Evolutionary conservation across 2,888 invertebrate genomes (phyloP).

Genomic region (Lycocerus yunnanus): DNA sequence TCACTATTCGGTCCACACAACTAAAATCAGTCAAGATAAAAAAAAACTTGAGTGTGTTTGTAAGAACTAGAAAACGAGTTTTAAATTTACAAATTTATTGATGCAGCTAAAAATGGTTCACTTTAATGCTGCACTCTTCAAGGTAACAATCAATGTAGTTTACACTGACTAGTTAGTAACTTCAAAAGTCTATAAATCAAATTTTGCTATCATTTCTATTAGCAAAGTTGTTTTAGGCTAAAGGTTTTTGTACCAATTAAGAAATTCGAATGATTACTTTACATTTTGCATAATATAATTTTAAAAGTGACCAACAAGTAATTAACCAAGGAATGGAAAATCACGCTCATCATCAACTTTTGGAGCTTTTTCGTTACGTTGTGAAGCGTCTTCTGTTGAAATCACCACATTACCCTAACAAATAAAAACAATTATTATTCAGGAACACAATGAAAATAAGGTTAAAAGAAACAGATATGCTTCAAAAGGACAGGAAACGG

Average conservation of each 20-base stretch:
- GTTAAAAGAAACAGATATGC: too few relatives aligned
- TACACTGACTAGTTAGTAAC: constrained; percentile 53
- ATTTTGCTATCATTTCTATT: constrained; percentile 37
- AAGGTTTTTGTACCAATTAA: constrained; percentile 51
- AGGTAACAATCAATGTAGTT: constrained; percentile 33
- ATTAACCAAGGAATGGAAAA: constrained; percentile 90
- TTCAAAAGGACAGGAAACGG: too few relatives aligned
- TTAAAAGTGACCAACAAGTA: constrained; percentile 30
- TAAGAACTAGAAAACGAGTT: not conserved
- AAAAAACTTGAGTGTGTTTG: not conserved
- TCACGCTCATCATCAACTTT: constrained; percentile 95
- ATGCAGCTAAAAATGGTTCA: constrained; percentile 20
- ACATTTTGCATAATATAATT: constrained; percentile 15
- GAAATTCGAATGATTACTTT: constrained; percentile 41
- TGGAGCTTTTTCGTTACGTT: constrained; percentile 61
- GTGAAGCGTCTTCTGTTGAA: constrained; percentile 4
- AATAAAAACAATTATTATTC: constrained; percentile 6
- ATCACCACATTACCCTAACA: constrained; percentile 1
- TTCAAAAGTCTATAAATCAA: constrained; percentile 49
- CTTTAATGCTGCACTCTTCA: constrained; percentile 13
- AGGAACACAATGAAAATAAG: too few relatives aligned
- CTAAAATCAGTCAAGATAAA: not conserved
- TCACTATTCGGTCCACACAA: not conserved
- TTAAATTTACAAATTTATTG: not conserved
- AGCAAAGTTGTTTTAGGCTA: constrained; percentile 40